Percentiles rank a stretch among this genome's conserved stretches.
phyloP scores from a whole-genome alignment of 2,113 vertebrate genomes.

The Egretta garzetta region DNA sequence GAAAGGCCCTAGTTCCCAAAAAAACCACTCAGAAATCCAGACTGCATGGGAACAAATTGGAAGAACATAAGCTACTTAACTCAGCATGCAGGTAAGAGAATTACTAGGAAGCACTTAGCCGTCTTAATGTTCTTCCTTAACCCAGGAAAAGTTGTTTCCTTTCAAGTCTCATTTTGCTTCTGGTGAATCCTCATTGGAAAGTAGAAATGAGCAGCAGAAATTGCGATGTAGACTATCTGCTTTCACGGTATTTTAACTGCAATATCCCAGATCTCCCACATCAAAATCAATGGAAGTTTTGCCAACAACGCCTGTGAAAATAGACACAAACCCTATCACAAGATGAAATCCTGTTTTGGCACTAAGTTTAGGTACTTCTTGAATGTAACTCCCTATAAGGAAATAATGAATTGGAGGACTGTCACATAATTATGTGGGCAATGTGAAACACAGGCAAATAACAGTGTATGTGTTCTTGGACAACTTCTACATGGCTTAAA shows the following conservation, averaged over 20 bases:
- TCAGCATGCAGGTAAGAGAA: background rate
- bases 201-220: background rate
- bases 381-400: background rate
- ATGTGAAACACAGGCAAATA: background rate
- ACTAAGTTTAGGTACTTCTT: background rate
- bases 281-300: background rate
- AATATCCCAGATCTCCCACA: background rate
- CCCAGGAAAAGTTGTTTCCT: background rate
- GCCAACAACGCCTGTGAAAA: background rate
- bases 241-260: background rate
- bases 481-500: background rate
- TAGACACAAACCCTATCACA: background rate
- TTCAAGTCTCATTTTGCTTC: background rate
- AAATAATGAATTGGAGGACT: background rate
- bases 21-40: background rate
- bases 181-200: background rate
- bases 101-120: background rate
- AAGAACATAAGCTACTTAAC: background rate
- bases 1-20: background rate
- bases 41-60: background rate
- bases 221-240: background rate
- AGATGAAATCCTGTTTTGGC: background rate
- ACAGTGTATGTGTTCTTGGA: background rate
- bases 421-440: background rate
- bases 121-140: background rate